phyloP scores from a whole-genome alignment of 2,888 invertebrate species.

The Melanotus villosus region DNA sequence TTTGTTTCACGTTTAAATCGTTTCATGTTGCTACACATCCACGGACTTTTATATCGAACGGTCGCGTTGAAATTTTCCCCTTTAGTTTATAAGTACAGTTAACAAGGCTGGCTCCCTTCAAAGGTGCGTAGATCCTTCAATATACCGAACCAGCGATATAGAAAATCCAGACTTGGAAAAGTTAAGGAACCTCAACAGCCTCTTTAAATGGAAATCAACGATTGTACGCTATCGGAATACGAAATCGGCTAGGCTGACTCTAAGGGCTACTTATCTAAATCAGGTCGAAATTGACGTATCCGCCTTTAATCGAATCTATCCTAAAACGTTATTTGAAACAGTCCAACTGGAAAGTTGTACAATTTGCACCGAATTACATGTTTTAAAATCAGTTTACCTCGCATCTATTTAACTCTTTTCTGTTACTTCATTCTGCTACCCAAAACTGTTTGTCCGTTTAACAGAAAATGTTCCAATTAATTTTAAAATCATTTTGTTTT shows the following conservation, averaged over 20 bases:
- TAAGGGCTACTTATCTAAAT: slow-evolving; percentile 62
- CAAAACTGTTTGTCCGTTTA: too few relatives aligned
- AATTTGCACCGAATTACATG: slow-evolving; percentile 45
- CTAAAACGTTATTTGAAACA: slow-evolving; percentile 50
- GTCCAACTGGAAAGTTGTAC: slow-evolving; percentile 47
- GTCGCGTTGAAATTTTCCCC: background rate
- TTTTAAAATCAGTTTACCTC: background rate
- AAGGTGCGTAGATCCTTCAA: slow-evolving; percentile 30
- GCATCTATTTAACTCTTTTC: background rate
- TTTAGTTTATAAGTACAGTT: slow-evolving; percentile 4
- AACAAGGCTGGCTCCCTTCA: slow-evolving; percentile 11
- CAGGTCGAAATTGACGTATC: slow-evolving; percentile 63
- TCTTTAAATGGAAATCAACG: slow-evolving; percentile 62
- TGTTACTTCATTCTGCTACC: too few relatives aligned
- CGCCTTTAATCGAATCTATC: slow-evolving; percentile 62
- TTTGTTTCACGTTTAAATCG: slow-evolving; percentile 21
- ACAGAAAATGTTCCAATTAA: too few relatives aligned
- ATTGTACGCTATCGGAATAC: slow-evolving; percentile 59
- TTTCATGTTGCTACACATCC: background rate
- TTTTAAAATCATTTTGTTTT: too few relatives aligned
- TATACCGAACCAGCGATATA: slow-evolving; percentile 31
- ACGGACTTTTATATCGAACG: background rate
- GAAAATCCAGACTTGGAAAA: slow-evolving; percentile 38
- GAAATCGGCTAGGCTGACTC: slow-evolving; percentile 58
- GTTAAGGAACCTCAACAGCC: slow-evolving; percentile 46